Base-by-base conservation (phyloP, 2,797 vertebrate species). In the Helarctos malayanus region DNA sequence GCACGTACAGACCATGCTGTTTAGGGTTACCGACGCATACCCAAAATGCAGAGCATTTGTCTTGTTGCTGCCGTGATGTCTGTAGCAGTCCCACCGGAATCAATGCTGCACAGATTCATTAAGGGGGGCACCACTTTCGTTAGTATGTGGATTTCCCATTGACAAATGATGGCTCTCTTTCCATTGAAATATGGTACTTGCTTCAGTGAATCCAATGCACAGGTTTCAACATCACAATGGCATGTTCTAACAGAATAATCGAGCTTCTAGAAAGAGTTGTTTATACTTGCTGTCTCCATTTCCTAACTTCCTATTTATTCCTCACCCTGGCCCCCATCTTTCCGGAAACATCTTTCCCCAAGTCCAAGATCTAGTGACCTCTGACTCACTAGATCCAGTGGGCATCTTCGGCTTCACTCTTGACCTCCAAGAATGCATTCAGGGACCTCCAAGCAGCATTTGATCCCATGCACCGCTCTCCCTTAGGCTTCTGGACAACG, bases 181-280 rank as follows among this genome's bases (percentile, higher is more conserved):
- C 57, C 32, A 47, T 11, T 94, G 92, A 96, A 95, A 88, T 79
- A 86, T n/a, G 73, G 68, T 68, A 29, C 49, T 96, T 38, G 45
- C 38, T 93, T 57, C 41, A 13, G 69, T 65, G 57, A 95, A 94
- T 92, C 76, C 63, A 71, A 91, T 27, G 73, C 18, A 57, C 52
- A 95, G 63, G 49, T 45, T 79, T 89, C 91, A n/a, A 18, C 16
- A 3, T 95, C 76, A 94, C 76, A 61, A 63, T 47, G 27, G 7
- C 68, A 15, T 57, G 47, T 35, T 86, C 75, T 80, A 59, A 79
- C 10, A 89, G 61, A 75, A 91, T 63, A 75, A 68, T 56, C 47
- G 89, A 92, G 65, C 63, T 92, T 95, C 83, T 52, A 78, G 71
- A 92, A 61, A 90, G 85, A 73, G 52, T 76, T 92, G 71, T 90